Evolutionary conservation across 1,140 invertebrate genomes (phyloP).

Genomic region (Rhopalosiphum padi): DNA sequence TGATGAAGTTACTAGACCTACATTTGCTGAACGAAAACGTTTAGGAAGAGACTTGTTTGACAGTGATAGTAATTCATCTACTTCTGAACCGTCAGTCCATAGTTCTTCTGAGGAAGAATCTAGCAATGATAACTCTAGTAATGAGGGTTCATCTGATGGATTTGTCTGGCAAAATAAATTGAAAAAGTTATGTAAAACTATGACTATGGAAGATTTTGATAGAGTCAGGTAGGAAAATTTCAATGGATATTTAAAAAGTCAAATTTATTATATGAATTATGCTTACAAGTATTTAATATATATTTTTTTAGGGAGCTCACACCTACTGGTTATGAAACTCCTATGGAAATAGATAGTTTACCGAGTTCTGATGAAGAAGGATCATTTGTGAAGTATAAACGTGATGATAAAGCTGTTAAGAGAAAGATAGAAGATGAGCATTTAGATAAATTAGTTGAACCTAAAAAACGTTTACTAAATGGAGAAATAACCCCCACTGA

Average conservation of each 20-base stretch:
- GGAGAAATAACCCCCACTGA: constrained; percentile 14
- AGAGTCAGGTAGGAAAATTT: constrained; percentile 32
- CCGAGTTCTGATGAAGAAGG: constrained; percentile 54
- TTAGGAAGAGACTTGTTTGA: constrained; percentile 50
- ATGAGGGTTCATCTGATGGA: constrained; percentile 25
- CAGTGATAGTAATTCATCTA: constrained; percentile 50
- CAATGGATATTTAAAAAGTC: background rate
- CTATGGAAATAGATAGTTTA: constrained; percentile 40
- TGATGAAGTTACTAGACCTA: constrained; percentile 54
- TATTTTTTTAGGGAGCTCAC: constrained; percentile 33
- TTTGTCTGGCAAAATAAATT: constrained; percentile 44
- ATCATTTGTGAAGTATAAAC: constrained; percentile 52
- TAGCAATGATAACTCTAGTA: constrained; percentile 40
- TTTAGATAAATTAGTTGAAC: background rate
- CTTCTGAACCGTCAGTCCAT: constrained; percentile 41
- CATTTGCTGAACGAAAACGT: constrained; percentile 55
- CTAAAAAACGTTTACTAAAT: constrained; percentile 52
- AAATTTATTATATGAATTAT: background rate
- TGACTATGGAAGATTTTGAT: constrained; percentile 54
- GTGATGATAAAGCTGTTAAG: constrained; percentile 14
- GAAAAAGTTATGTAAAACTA: constrained; percentile 51
- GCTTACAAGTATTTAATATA: background rate
- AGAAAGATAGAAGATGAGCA: constrained; percentile 10
- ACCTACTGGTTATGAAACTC: constrained; percentile 46
- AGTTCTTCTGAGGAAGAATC: constrained; percentile 46